phyloP scores from a whole-genome alignment of 2,888 invertebrate genomes.

The Drymonia ruficornis region DNA sequence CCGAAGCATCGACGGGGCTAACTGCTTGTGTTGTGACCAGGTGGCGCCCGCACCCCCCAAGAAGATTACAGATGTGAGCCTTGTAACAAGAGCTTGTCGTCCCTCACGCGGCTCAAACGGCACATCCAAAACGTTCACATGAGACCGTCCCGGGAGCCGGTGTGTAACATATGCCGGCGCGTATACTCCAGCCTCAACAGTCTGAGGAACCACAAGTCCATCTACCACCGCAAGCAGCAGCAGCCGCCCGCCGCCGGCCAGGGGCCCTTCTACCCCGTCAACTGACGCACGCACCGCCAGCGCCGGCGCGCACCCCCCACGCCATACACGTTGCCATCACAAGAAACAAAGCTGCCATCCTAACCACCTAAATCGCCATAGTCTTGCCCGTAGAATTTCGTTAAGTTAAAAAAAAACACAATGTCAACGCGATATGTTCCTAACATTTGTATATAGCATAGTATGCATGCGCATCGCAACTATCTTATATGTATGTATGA shows the following conservation, averaged over 20 bases:
- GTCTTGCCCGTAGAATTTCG: constrained; percentile 80
- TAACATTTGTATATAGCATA: constrained; percentile 84
- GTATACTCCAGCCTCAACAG: constrained; percentile 96
- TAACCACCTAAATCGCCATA: constrained; percentile 81
- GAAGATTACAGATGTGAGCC: constrained; percentile 96
- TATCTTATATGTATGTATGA: constrained; percentile 68
- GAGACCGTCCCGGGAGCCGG: constrained; percentile 95
- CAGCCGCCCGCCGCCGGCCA: constrained; percentile 76
- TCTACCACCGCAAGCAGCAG: constrained; percentile 95
- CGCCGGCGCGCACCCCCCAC: constrained; percentile 33
- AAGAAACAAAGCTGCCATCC: constrained; percentile 77
- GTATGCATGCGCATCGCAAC: constrained; percentile 82
- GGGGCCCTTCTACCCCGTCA: constrained; percentile 77
- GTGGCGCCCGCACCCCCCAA: constrained; percentile 90
- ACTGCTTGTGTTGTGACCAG: constrained; percentile 86
- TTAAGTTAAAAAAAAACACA: constrained; percentile 69
- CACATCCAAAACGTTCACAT: constrained; percentile 97
- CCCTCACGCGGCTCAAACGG: constrained; percentile 94
- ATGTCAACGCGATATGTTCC: constrained; percentile 79
- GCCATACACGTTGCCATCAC: constrained; percentile 63
- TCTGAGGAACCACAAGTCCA: constrained; percentile 96
- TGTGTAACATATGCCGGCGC: constrained; percentile 96
- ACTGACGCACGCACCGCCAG: constrained; percentile 66
- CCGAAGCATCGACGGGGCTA: constrained; percentile 80
- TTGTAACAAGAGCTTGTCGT: constrained; percentile 95